These are phyloP conservation scores for Lapara coniferarum DNA, from an alignment of 2,888 invertebrate genomes.

Conservation along the genomic window DNA sequence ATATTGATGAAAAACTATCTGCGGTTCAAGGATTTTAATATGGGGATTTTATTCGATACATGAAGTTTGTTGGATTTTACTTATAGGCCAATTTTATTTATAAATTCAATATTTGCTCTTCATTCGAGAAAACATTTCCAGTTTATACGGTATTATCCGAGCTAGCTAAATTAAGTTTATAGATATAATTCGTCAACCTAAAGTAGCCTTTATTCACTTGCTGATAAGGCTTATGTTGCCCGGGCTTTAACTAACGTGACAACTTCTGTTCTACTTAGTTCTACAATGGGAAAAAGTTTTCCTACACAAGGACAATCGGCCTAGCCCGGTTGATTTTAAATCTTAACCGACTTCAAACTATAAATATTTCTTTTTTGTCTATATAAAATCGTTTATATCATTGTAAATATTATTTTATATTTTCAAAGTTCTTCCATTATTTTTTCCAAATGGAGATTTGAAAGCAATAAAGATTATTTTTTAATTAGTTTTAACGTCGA, in stretches of 20 bases:
- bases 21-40: no score
- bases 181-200: no score
- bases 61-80: no score
- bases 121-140: no score
- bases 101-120: no score
- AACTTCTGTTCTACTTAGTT: background rate
- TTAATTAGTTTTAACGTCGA: constrained; percentile 56
- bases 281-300: no score
- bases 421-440: constrained; percentile 60
- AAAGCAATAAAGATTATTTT: constrained; percentile 73
- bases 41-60: no score
- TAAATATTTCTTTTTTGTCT: constrained; percentile 4
- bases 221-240: background rate
- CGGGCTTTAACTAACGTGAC: background rate
- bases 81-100: no score
- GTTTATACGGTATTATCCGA: no score
- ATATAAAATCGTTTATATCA: constrained; percentile 3
- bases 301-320: background rate
- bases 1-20: no score
- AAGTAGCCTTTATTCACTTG: no score
- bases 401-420: constrained; percentile 22
- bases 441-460: constrained; percentile 52
- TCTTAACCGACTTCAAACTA: background rate
- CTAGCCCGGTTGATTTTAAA: background rate
- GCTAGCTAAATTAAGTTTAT: no score